A percentile compares a stretch with the other conserved stretches of the same genome.
Evolutionary conservation across 2,113 vertebrate genomes (phyloP).

Genomic region (Osmerus eperlanus): DNA sequence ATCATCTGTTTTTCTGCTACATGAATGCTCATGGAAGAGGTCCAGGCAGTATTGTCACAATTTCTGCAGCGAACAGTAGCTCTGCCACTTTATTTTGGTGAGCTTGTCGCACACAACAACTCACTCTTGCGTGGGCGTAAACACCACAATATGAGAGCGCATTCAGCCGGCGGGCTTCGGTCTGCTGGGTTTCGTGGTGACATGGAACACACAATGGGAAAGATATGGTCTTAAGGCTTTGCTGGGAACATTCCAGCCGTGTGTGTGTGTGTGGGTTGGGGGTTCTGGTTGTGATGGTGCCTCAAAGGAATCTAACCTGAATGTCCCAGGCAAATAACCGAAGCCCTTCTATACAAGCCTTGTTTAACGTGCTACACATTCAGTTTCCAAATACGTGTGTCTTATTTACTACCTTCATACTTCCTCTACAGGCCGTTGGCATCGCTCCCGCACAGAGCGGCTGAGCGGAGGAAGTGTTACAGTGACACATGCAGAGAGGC

Average conservation of each 20-base stretch:
- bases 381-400: too few relatives aligned
- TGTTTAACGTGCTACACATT: too few relatives aligned
- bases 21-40: background rate
- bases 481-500: background rate
- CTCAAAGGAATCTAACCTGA: too few relatives aligned
- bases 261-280: too few relatives aligned
- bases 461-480: background rate
- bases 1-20: slow-evolving; percentile 1
- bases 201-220: background rate
- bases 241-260: background rate
- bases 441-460: too few relatives aligned
- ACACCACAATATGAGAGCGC: background rate
- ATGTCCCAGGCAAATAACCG: too few relatives aligned
- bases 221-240: background rate
- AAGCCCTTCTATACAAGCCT: too few relatives aligned
- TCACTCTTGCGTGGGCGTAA: background rate
- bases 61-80: background rate
- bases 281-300: too few relatives aligned
- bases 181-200: background rate
- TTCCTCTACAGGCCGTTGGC: too few relatives aligned
- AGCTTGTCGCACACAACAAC: too few relatives aligned
- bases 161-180: background rate
- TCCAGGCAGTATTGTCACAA: background rate
- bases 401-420: too few relatives aligned
- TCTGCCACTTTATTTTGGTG: background rate